Conservation (phyloP, 2,888 invertebrate species). For the Drosophila conformis region DNA sequence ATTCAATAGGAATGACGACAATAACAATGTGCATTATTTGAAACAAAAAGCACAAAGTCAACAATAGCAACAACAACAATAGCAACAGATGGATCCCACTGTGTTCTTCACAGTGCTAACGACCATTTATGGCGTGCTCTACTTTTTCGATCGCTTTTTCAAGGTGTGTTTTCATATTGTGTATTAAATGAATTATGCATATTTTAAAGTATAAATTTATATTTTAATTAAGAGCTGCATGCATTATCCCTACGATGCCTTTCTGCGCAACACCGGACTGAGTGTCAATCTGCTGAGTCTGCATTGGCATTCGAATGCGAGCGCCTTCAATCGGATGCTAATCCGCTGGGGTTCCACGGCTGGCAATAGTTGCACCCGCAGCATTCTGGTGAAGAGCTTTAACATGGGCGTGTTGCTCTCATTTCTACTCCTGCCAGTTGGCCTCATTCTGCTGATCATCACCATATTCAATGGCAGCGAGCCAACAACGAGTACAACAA, state of each 20-base stretch:
- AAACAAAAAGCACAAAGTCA: conserved; percentile 22
- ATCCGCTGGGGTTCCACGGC: conserved; percentile 89
- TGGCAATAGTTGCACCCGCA: conserved; percentile 85
- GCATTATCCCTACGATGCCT: conserved; percentile 92
- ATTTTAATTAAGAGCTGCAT: conserved; percentile 89
- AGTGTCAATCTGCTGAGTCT: conserved; percentile 90
- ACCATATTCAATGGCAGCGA: conserved; percentile 85
- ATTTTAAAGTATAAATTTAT: conserved; percentile 70
- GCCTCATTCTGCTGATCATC: conserved; percentile 87
- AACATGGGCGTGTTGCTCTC: conserved; percentile 88
- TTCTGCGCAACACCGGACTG: conserved; percentile 91
- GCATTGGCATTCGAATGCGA: conserved; percentile 91
- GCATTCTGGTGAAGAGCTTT: conserved; percentile 88
- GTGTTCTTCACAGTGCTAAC: conserved; percentile 87
- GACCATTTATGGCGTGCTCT: conserved; percentile 88
- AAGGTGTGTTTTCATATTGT: conserved; percentile 86
- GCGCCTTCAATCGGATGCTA: conserved; percentile 89
- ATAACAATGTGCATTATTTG: conserved; percentile 39
- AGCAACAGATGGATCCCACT: conserved; percentile 87
- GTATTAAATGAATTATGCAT: not conserved
- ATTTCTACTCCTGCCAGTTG: conserved; percentile 88
- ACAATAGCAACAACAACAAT: not conserved
- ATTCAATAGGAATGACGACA: conserved; percentile 39
- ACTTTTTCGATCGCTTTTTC: conserved; percentile 93
- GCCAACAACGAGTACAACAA: conserved; percentile 16